Conservation (phyloP, 2,113 vertebrate genomes). For the Desmodus rotundus region DNA sequence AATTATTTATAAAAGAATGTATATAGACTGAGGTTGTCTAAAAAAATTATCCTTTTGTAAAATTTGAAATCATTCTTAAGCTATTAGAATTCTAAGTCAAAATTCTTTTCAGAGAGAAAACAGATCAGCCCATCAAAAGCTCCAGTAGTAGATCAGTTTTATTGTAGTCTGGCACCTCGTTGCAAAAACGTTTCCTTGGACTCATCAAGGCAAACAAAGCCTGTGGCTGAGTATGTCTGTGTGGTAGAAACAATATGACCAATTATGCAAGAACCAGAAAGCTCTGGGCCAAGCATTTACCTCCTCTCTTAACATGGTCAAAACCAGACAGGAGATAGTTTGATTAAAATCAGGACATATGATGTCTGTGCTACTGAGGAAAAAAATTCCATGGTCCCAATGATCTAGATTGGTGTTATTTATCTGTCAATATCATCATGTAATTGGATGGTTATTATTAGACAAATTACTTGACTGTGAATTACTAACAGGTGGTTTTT, state of each 20-base stretch:
- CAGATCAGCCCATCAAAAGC: neutral
- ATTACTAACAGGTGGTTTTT: neutral
- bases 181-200: neutral
- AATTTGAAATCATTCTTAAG: neutral
- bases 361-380: neutral
- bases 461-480: neutral
- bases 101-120: neutral
- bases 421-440: neutral
- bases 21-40: neutral
- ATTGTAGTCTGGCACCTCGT: neutral
- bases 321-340: neutral
- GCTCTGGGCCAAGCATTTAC: neutral
- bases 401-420: neutral
- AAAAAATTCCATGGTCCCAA: neutral
- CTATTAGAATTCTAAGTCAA: neutral
- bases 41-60: neutral
- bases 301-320: neutral
- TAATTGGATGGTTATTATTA: neutral
- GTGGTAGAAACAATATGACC: neutral
- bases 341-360: neutral
- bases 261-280: neutral
- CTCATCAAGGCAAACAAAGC: neutral
- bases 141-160: neutral
- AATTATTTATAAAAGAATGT: neutral
- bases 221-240: neutral